A percentile compares a stretch with the other conserved stretches of the same genome.
Evolutionary conservation across 2,888 invertebrate genomes (phyloP).

Genomic region (Phengaris arion): DNA sequence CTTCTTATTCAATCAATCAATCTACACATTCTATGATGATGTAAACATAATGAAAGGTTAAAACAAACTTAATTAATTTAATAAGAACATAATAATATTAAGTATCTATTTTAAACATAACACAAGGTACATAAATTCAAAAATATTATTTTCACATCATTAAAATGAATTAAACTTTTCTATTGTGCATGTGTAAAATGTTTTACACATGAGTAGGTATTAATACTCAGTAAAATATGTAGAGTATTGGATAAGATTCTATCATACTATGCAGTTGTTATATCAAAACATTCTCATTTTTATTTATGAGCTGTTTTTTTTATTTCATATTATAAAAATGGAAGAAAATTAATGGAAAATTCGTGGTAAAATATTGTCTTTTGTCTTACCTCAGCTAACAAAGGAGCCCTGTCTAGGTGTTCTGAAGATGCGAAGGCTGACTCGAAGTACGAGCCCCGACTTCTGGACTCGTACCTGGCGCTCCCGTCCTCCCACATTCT

Average conservation of each 20-base stretch:
- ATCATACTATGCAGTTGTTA: neutral
- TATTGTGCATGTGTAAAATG: neutral
- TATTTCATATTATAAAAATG: neutral
- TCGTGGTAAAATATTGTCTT: neutral
- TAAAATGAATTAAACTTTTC: neutral
- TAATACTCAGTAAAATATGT: neutral
- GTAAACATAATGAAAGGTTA: neutral
- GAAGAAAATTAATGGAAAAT: neutral
- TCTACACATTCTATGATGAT: no score
- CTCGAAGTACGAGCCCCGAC: constrained; percentile 64
- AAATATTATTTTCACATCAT: neutral
- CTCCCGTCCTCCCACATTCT: constrained; percentile 74
- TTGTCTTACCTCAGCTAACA: constrained; percentile 65
- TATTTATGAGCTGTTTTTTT: neutral
- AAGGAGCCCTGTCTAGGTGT: constrained; percentile 69
- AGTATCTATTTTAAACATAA: neutral
- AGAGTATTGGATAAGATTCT: neutral
- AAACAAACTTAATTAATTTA: neutral
- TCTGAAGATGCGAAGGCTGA: constrained; percentile 71
- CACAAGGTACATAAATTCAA: neutral
- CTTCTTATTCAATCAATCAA: no score
- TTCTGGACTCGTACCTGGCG: constrained; percentile 62
- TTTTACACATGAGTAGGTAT: neutral
- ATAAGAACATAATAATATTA: neutral
- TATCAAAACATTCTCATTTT: no score